Conservation (phyloP, 1,140 invertebrate genomes). For the Adoxophyes honmai region DNA sequence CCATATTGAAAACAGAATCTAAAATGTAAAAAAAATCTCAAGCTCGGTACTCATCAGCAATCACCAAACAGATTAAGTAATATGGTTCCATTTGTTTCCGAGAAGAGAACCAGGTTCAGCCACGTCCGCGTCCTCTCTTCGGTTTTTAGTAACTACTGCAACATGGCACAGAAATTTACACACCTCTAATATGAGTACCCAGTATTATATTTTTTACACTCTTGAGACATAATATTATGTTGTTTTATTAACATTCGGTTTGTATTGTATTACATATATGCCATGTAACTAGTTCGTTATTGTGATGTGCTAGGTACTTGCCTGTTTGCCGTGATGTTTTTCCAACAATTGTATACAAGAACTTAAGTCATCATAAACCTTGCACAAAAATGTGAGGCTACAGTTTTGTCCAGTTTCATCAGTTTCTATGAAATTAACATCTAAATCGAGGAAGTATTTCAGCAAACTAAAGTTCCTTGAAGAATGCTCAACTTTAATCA, state of each 20-base stretch:
- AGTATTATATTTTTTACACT: too few relatives aligned
- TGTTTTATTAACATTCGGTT: too few relatives aligned
- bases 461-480: conserved; percentile 16
- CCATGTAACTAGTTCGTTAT: too few relatives aligned
- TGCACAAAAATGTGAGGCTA: conserved; percentile 42
- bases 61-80: too few relatives aligned
- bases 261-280: too few relatives aligned
- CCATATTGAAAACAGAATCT: conserved; percentile 54
- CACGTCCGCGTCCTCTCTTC: too few relatives aligned
- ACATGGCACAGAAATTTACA: too few relatives aligned
- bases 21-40: conserved; percentile 24
- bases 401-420: conserved; percentile 14
- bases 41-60: background rate
- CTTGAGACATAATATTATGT: too few relatives aligned
- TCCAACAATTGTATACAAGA: conserved; percentile 37
- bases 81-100: too few relatives aligned
- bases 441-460: conserved; percentile 28
- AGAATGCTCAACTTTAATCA: conserved; percentile 16
- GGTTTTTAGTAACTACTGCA: too few relatives aligned
- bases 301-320: conserved; percentile 22
- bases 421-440: conserved; percentile 36
- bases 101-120: too few relatives aligned
- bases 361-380: conserved; percentile 46
- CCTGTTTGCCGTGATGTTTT: conserved; percentile 48
- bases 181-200: too few relatives aligned